Conservation (phyloP, 2,797 vertebrate genomes). For the Loris lydekkerianus region DNA sequence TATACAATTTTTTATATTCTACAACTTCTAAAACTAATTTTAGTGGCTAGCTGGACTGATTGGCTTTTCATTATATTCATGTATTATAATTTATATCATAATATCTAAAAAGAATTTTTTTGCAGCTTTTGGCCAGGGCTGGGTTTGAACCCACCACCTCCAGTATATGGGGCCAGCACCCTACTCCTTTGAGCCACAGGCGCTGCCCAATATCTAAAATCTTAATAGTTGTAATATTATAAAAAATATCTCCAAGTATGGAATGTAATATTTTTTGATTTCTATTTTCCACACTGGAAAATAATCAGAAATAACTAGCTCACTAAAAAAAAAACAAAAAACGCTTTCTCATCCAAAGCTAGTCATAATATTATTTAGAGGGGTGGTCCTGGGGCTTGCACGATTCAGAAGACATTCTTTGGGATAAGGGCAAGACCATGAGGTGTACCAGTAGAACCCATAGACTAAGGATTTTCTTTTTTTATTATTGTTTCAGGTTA, state of each 20-base stretch:
- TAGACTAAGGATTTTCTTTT: too few species aligned
- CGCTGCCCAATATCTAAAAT: background rate
- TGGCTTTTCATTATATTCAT: background rate
- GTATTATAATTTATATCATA: background rate
- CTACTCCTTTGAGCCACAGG: too few species aligned
- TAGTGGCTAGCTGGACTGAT: background rate
- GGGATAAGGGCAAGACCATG: background rate
- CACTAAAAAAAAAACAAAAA: background rate
- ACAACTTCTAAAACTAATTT: background rate
- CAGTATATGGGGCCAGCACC: too few species aligned
- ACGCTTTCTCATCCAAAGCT: background rate
- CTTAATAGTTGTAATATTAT: background rate
- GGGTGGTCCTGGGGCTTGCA: background rate
- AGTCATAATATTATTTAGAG: background rate
- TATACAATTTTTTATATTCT: background rate
- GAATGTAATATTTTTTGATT: background rate
- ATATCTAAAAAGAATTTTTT: background rate
- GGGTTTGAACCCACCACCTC: too few species aligned
- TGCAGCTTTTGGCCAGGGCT: too few species aligned
- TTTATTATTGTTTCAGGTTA: too few species aligned
- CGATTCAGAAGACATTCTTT: background rate
- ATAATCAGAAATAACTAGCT: background rate
- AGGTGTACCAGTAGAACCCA: background rate
- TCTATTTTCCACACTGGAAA: background rate
- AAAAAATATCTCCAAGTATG: slow-evolving; percentile 14